A percentile compares a stretch with the other conserved stretches of the same genome.
These are phyloP conservation scores for Pherbina coryleti DNA, from an alignment of 2,888 invertebrate genomes.

Conservation along the genomic window DNA sequence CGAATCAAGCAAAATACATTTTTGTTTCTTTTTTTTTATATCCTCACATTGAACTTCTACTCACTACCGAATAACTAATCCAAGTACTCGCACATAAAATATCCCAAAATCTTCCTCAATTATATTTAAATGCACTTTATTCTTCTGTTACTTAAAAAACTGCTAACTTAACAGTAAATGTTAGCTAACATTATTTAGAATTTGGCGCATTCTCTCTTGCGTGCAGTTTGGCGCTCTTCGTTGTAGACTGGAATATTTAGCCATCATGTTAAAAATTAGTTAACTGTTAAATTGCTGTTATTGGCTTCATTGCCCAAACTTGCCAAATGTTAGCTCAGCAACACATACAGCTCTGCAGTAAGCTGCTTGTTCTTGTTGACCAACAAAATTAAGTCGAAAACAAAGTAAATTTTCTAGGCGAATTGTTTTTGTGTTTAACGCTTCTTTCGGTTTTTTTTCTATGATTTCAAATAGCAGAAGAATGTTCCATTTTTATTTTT, in stretches of 20 bases:
- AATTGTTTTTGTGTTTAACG: not conserved
- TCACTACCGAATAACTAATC: not conserved
- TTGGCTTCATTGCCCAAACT: not conserved
- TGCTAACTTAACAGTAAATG: not conserved
- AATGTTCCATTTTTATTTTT: not conserved
- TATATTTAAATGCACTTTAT: not conserved
- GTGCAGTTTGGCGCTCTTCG: not conserved
- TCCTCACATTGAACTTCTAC: not conserved
- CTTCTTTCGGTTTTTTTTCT: not conserved
- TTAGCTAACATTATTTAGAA: not conserved
- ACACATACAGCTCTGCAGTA: not conserved
- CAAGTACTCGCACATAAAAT: not conserved
- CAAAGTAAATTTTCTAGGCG: constrained; percentile 23
- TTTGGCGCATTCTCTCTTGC: not conserved
- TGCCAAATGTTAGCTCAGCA: not conserved
- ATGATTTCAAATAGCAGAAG: not conserved
- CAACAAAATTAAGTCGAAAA: not conserved
- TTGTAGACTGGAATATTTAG: constrained; percentile 16
- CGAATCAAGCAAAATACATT: too few species aligned
- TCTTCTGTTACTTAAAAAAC: not conserved
- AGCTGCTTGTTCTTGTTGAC: not conserved
- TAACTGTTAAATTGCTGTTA: not conserved
- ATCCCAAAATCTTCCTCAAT: too few species aligned
- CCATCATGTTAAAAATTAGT: not conserved
- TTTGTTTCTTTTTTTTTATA: not conserved